Base-by-base conservation (phyloP, 2,888 invertebrate species). In the Drosophila nigricruria region DNA sequence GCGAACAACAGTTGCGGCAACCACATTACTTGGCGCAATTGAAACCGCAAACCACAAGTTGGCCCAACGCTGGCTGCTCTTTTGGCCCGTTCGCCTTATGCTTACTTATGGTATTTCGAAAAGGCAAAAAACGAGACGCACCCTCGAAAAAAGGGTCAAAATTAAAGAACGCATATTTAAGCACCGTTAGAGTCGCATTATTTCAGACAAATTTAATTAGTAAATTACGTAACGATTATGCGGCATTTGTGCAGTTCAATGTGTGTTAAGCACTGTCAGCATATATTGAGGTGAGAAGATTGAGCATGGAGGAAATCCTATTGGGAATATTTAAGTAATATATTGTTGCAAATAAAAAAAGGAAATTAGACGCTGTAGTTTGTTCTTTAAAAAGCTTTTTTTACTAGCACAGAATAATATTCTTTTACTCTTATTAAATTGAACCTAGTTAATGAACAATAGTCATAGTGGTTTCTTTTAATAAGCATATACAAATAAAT, bases 21-120 rank as follows among this genome's bases (percentile, higher is more conserved):
- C 86, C 88, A 73, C 83, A 82, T 78, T 88, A 84, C 84, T 84
- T 84, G 87, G 83, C 83, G 76, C 89, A 86, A 84, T 88, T 88
- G 82, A 83, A 84, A 78, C 84, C 84, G 50, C 84, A 88, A 80
- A 76, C 72, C 73, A 65, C 50, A 65, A 70, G 71, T 70, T 68
- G 70, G 50, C 70, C 36, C 32, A 45, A 16, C 56, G 60, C 63
- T 56, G 45, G n/a, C 36, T 45, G 42, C 36, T 54, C 57, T 36
- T 47, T 57, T 52, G 25, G 30, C 58, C 52, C 12, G 38, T 67
- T 79, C 66, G 40, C 62, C 60, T 65, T 43, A 23, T 43, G 43
- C 65, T 70, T 42, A 58, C 59, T 62, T 49, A 53, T 60, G 52
- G 54, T 43, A 78, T 69, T 78, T 61, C 38, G 20, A 38, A 80